phyloP scores from a whole-genome alignment of 1,140 invertebrate species.

The Drosophila busckii region DNA sequence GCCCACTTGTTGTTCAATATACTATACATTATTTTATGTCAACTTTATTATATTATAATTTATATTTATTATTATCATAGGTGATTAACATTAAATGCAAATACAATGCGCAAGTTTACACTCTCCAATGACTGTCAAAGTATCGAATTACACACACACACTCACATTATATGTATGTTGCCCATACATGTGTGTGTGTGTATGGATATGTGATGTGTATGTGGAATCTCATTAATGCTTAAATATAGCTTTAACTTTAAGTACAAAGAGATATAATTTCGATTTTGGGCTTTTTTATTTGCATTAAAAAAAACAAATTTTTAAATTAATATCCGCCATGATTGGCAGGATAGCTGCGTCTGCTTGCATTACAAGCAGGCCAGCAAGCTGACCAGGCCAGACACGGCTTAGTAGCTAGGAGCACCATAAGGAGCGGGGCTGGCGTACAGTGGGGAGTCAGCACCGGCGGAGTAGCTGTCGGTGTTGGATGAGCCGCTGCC shows the following conservation, averaged over 20 bases:
- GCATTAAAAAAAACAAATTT: slow-evolving; percentile 44
- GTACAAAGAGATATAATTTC: no score
- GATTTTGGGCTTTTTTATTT: slow-evolving; percentile 56
- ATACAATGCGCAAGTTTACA: no score
- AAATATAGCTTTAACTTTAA: no score
- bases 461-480: slow-evolving; percentile 42
- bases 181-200: no score
- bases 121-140: no score
- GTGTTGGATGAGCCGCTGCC: no score
- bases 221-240: no score
- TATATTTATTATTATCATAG: not conserved
- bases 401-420: slow-evolving; percentile 44
- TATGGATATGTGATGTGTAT: no score
- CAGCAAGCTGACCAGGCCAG: not conserved
- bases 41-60: no score
- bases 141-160: not conserved
- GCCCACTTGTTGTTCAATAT: slow-evolving; percentile 24
- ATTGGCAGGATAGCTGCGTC: slow-evolving; percentile 12
- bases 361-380: not conserved
- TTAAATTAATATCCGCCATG: slow-evolving; percentile 41
- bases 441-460: slow-evolving; percentile 54
- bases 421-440: slow-evolving; percentile 58
- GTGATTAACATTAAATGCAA: not conserved
- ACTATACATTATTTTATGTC: no score
- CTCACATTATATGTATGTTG: not conserved